Percentiles rank a stretch among this genome's conserved stretches.
Conservation (phyloP, 2,888 invertebrate genomes). For the Metalampra italica region DNA sequence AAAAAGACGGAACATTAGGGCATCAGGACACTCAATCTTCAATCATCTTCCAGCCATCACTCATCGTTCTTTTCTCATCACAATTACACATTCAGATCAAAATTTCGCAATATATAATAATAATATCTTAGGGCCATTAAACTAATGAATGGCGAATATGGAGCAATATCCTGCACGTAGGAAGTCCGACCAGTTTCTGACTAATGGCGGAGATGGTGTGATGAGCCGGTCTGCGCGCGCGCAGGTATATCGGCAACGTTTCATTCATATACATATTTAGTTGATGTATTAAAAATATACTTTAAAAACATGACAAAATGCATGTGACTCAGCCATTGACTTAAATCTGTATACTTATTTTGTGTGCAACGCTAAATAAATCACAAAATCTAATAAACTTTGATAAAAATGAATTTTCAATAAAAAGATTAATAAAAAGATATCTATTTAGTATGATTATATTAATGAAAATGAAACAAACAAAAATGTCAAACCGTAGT, state of each 20-base stretch:
- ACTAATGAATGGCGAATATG: conserved; percentile 67
- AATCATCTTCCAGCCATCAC: not conserved
- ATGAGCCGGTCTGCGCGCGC: conserved; percentile 13
- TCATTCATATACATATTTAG: not conserved
- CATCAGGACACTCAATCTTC: not conserved
- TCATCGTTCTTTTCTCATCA: not conserved
- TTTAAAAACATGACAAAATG: no score
- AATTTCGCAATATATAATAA: conserved; percentile 60
- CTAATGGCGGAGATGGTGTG: conserved; percentile 63
- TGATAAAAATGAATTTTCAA: no score
- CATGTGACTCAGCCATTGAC: no score
- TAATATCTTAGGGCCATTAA: conserved; percentile 61
- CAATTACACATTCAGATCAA: conserved; percentile 22
- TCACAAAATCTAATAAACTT: no score
- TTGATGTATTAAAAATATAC: not conserved
- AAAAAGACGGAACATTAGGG: not conserved
- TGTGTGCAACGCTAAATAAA: no score
- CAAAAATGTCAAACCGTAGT: no score
- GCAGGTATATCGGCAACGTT: conserved; percentile 15
- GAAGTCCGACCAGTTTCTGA: conserved; percentile 67
- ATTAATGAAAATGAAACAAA: no score
- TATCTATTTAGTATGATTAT: no score
- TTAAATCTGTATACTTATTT: no score
- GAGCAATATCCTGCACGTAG: conserved; percentile 71
- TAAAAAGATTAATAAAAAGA: no score